These are phyloP conservation scores for Drosophila cracens DNA, from an alignment of 2,888 invertebrate genomes.

Conservation along the genomic window DNA sequence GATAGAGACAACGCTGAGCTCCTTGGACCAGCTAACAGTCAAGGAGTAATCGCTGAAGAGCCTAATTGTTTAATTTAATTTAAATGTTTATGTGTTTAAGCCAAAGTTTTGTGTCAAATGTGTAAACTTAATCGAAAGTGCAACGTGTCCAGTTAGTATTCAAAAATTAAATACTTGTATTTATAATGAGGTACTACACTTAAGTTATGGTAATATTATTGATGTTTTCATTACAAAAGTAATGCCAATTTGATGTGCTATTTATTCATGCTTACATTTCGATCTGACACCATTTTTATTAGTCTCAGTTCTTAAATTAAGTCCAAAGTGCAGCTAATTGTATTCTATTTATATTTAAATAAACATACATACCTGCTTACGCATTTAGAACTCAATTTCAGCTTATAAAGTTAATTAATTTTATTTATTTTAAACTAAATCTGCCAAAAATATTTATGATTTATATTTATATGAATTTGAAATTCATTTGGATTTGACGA, in stretches of 20 bases:
- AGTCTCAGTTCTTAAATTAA: slow-evolving; percentile 1
- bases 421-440: not conserved
- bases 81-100: slow-evolving; percentile 9
- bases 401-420: not conserved
- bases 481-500: not conserved
- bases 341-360: slow-evolving; percentile 1
- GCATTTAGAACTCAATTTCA: not conserved
- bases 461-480: not conserved
- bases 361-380: not conserved
- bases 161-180: slow-evolving; percentile 8
- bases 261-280: slow-evolving; percentile 1
- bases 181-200: not conserved
- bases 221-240: not conserved
- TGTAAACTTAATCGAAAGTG: not conserved
- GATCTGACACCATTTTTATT: not conserved
- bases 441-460: not conserved
- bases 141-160: slow-evolving; percentile 4
- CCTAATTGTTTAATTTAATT: slow-evolving; percentile 19
- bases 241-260: slow-evolving; percentile 1
- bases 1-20: slow-evolving; percentile 90
- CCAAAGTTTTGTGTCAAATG: slow-evolving; percentile 54
- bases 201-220: not conserved
- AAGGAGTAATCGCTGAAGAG: slow-evolving; percentile 30
- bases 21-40: slow-evolving; percentile 81
- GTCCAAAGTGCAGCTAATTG: slow-evolving; percentile 14